Percentiles rank a stretch among this genome's conserved stretches.
phyloP scores from a whole-genome alignment of 2,113 vertebrate species.

The Varanus komodoensis region DNA sequence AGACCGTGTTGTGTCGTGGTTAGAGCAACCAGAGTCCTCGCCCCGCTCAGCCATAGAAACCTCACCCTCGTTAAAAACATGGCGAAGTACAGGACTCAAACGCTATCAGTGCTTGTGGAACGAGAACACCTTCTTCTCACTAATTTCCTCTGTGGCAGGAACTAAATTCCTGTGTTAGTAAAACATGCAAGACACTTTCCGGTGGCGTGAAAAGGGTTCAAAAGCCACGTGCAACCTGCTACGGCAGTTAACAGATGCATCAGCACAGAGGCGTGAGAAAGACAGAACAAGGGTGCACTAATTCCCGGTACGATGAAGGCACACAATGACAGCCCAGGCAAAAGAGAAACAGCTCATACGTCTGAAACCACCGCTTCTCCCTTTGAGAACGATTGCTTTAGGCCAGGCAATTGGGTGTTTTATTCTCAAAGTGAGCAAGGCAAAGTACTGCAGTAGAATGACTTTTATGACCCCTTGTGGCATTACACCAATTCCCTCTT shows the following conservation, averaged over 20 bases:
- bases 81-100: neutral
- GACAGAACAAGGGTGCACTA: neutral
- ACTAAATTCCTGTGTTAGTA: neutral
- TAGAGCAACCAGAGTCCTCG: no score
- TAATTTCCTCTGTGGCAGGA: conserved; percentile 10
- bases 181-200: neutral
- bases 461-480: neutral
- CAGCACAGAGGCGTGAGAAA: neutral
- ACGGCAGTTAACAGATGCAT: neutral
- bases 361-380: neutral
- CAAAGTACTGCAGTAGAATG: neutral
- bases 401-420: neutral
- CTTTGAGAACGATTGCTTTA: neutral
- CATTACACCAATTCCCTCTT: neutral
- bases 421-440: neutral
- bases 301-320: neutral
- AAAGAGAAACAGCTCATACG: neutral
- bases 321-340: neutral
- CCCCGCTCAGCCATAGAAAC: neutral
- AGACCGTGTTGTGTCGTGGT: no score
- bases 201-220: neutral
- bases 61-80: neutral
- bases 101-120: neutral
- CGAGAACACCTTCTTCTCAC: neutral
- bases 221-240: neutral